Evolutionary conservation across 2,888 invertebrate genomes (phyloP), one percentile per base, ranked within the genome.

Genomic region (Mamestra brassicae): DNA sequence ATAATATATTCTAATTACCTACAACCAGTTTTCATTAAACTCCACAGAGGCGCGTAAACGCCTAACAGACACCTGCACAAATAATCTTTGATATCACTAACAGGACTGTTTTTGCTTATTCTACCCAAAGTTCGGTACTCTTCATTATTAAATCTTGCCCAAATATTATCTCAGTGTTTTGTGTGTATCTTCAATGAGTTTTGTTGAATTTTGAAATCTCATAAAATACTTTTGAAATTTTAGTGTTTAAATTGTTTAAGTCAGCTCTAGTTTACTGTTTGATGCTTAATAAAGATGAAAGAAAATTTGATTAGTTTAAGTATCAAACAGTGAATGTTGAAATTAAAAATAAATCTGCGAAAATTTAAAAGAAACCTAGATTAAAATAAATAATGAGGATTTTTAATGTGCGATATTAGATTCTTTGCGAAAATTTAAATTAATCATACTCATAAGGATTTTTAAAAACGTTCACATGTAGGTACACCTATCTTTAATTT

Each of bases 51-150:
- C 52, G 65, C 64, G 75, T 78, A 74, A 84, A 75, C 61, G 73
- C 55, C 63, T 73, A 67, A 66, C 71, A 65, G 47, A 79, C 80
- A 87, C 88, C 88, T 89, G 83, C 81, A 79, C 85, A 89, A 89
- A 90, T 87, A 90, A 85, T 86, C 85, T 85, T 84, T 88, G 85
- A 86, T 87, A 88, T 84, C 86, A 85, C 84, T 85, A 88, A 87
- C 84, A 85, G 88, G 73, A 74, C 77, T 86, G 86, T 85, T 89
- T 89, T 88, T 88, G 90, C 89, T 89, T 89, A 87, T 85, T 88
- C 87, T 82, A 60, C 71, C 69, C 82, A 60, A 86, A 88, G 83
- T 89, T 87, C 55, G 76, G 76, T 87, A 78, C 86, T 84, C 81
- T 84, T 84, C 83, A 86, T 85, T 89, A 87, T 88, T 87, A 85